Base-by-base conservation (phyloP, 2,888 invertebrate species). In the Catocala fraxini region DNA sequence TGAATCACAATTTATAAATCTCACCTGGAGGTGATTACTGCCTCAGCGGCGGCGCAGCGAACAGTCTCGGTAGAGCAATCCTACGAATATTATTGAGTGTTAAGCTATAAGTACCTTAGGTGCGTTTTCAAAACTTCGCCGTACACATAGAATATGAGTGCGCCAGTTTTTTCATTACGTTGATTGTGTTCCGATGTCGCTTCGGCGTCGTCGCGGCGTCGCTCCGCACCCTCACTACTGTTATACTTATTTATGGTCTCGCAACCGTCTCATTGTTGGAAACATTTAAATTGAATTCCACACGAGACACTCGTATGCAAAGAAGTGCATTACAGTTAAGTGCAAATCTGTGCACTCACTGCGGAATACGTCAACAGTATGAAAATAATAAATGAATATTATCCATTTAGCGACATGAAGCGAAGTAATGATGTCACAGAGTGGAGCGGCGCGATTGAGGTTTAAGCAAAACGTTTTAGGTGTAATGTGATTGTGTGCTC, bases 151-250 rank as follows among this genome's bases (percentile, higher is more conserved):
- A 77, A 4, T 75, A 64, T 61, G 64, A 65, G 68, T 45, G 58
- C 47, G 56, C 55, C 63, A 63, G 68, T 75, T 80, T 80, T 25
- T 80, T 79, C 81, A 80, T 83, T 76, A 82, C 54, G 67, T 57
- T 75, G 83, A 81, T 81, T 78, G 80, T 74, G 63, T 74, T 75
- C 56, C 48, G 60, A 47, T 70, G 74, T 70, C 58, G 57, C 48
- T 25, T 3, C 25, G 25, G 10, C 13, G 39, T 43, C 11, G 33
- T 10, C n/a, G 13, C 6, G 6, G 10, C 12, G 43, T 43, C 5
- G n/a, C 0, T 39, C 9, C 35, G 9, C 35, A 25, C 25, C 25
- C 25, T 1, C 25, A 25, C 4, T 1, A 25, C 25, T 25, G 25
- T 25, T 25, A 25, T 25, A 25, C 25, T 25, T 39, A 39, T 39